Conservation (phyloP, 2,797 vertebrate genomes). For the Spinibarbus caldwelli region DNA sequence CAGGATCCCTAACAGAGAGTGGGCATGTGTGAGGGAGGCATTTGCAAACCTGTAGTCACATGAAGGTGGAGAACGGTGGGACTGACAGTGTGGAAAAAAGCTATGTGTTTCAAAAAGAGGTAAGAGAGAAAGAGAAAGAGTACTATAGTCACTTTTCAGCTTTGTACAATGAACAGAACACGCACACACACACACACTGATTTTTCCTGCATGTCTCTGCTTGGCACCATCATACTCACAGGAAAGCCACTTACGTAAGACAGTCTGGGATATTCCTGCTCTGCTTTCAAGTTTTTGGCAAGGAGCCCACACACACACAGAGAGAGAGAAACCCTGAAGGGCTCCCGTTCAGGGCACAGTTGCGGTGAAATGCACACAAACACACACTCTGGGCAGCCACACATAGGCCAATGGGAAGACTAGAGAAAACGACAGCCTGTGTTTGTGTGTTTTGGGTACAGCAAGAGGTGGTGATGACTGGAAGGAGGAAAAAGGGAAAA, state of each 20-base stretch:
- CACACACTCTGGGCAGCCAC: constrained; percentile 44
- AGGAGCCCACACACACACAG: constrained; percentile 48
- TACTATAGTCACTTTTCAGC: constrained; percentile 47
- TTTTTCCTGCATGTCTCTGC: constrained; percentile 40
- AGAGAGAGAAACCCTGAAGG: constrained; percentile 54
- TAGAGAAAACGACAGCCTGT: constrained; percentile 19
- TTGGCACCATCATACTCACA: constrained; percentile 39
- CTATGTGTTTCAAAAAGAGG: constrained; percentile 66
- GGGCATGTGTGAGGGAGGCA: constrained; percentile 46
- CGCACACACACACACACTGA: constrained; percentile 11
- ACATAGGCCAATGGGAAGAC: constrained; percentile 19
- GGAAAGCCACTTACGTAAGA: constrained; percentile 60
- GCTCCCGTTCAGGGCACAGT: constrained; percentile 65
- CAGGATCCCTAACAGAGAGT: constrained; percentile 12
- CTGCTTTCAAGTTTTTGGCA: constrained; percentile 45
- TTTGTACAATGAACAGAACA: constrained; percentile 15
- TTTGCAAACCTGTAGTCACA: constrained; percentile 70
- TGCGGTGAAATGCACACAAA: constrained; percentile 67
- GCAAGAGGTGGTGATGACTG: constrained; percentile 26
- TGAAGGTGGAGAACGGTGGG: constrained; percentile 70
- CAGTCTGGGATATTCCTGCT: constrained; percentile 57
- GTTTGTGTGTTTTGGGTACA: constrained; percentile 36
- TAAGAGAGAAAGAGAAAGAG: constrained; percentile 12
- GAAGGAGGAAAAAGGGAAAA: constrained; percentile 7
- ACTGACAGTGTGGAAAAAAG: constrained; percentile 77